Base-by-base conservation (phyloP, 1,140 invertebrate species). In the Drosophila funebris region DNA sequence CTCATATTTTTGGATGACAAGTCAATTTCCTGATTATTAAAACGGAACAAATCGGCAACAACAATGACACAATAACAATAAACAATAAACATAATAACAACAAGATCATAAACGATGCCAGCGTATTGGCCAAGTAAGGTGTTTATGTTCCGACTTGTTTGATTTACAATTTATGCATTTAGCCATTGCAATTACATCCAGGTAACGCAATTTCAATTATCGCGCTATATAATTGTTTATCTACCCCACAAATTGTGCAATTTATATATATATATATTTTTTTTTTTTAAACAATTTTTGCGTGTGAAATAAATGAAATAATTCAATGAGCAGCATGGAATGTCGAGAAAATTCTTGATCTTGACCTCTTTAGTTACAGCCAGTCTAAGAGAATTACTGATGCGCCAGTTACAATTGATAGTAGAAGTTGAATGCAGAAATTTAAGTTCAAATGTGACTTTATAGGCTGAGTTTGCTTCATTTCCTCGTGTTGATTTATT, bases 161-260 rank as follows among this genome's bases (percentile, higher is more conserved):
- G 54, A 61, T 53, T 61, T 61, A 50, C 37, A 46, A 39, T 50
- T 52, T 22, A 43, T 46, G 39, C 31, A 61, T 53, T 33, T 57
- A 67, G 37, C 6, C 62, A 58, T 52, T 36, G 9, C 50, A 27
- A 33, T 24, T 3, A 8, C 67, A 63, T 31, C 29, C 29, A 52
- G 5, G 44, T 48, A 13, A 7, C 0, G 37, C 16, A 16, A 4
- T 41, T 11, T 43, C 62, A 76, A 72, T 76, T 63, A 61, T n/a
- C 18, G 6, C 14, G 52, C 60, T 11, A 43, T 76, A 76, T 76
- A 63, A 74, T 76, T 72, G 68, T 64, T 73, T 81, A 76, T 81
- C 73, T 73, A 18, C 33, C 11, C 76, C 53, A 64, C 57, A 50
- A 74, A 41, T 67, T 60, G 60, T 64, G 74, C 36, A 74, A 64